Evolutionary conservation across 2,888 invertebrate species (phyloP).

Genomic region (Desoria tigrina): DNA sequence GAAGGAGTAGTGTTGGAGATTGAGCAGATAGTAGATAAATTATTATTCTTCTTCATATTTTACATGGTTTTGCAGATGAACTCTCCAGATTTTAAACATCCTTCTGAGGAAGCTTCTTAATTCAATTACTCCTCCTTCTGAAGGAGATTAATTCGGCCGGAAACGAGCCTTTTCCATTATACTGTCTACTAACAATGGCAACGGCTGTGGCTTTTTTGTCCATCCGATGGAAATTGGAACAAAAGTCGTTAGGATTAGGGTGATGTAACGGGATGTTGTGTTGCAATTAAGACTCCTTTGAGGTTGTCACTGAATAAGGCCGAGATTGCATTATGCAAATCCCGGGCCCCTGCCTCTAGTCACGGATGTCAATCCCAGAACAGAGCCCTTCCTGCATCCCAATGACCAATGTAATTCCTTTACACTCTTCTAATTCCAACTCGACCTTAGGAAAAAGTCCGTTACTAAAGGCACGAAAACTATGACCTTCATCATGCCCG

Average conservation of each 20-base stretch:
- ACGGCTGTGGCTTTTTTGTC: neutral
- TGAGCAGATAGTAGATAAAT: too few relatives aligned
- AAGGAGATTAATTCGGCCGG: too few relatives aligned
- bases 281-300: neutral
- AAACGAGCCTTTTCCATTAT: neutral
- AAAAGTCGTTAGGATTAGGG: neutral
- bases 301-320: slow-evolving; percentile 3
- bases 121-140: too few relatives aligned
- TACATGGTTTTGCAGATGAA: too few relatives aligned
- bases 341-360: neutral
- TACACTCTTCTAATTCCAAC: too few relatives aligned
- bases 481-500: too few relatives aligned
- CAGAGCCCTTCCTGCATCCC: neutral
- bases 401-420: neutral
- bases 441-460: too few relatives aligned
- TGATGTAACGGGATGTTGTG: neutral
- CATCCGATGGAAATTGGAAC: neutral
- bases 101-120: too few relatives aligned
- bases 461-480: too few relatives aligned
- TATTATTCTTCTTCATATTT: too few relatives aligned
- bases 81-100: too few relatives aligned
- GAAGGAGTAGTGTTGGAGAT: too few relatives aligned
- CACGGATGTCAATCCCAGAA: slow-evolving; percentile 3
- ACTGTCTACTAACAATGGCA: neutral
- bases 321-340: slow-evolving; percentile 9